A percentile compares a stretch with the other conserved stretches of the same genome.
These are phyloP conservation scores for Paracyclopina nana DNA, from an alignment of 1,140 invertebrate species.

Conservation along the genomic window DNA sequence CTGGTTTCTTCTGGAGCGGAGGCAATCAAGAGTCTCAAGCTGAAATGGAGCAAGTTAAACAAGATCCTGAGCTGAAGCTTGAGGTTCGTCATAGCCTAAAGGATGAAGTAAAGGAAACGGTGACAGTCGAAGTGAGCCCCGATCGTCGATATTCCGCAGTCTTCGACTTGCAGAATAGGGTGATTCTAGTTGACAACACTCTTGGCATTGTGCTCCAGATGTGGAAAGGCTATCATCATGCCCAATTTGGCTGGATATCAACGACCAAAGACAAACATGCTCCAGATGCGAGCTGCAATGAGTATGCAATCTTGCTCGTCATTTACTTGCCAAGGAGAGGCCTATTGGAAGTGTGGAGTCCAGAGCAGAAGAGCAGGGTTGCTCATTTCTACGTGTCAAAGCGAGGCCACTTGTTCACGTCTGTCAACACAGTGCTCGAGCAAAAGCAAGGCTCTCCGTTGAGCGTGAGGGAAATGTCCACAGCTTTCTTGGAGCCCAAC, in stretches of 20 bases:
- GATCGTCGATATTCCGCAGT: conserved; percentile 1
- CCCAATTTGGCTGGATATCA: not conserved
- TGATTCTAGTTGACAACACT: conserved; percentile 6
- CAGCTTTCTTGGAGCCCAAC: too few relatives aligned
- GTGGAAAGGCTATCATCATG: conserved; percentile 10
- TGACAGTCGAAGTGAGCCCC: not conserved
- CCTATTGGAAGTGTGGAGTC: conserved; percentile 5
- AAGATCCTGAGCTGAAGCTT: not conserved
- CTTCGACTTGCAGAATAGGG: not conserved
- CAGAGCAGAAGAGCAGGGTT: conserved; percentile 4
- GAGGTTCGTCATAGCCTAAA: not conserved
- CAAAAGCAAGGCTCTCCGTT: not conserved
- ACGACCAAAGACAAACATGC: not conserved
- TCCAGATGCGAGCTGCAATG: not conserved
- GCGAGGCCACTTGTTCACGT: not conserved
- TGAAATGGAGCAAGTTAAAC: not conserved
- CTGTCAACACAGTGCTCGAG: not conserved
- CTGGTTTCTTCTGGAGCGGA: not conserved
- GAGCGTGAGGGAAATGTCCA: too few relatives aligned
- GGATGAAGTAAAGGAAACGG: not conserved
- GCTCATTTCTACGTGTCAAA: conserved; percentile 3
- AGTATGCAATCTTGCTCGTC: not conserved
- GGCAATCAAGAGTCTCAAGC: not conserved
- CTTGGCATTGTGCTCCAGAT: conserved; percentile 1
- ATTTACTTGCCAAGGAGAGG: conserved; percentile 5